A percentile compares a stretch with the other conserved stretches of the same genome.
These are phyloP conservation scores for Sarcophaga bullata DNA, from an alignment of 1,140 invertebrate species.

Conservation along the genomic window DNA sequence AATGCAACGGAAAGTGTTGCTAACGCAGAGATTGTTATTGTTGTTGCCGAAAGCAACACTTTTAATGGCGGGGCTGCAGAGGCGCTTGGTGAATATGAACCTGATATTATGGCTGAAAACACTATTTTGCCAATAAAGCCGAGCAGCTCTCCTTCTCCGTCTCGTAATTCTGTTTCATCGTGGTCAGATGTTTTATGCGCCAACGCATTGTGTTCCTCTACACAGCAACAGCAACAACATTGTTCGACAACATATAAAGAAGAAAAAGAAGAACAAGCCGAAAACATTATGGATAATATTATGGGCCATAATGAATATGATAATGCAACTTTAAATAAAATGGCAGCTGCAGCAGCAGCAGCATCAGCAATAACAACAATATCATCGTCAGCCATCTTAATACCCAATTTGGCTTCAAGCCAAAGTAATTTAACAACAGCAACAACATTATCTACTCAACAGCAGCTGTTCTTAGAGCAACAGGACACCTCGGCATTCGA, in stretches of 20 bases:
- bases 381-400: neutral
- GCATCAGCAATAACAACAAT: neutral
- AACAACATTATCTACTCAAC: constrained; percentile 15
- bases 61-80: constrained; percentile 41
- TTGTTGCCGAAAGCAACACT: constrained; percentile 30
- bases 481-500: constrained; percentile 43
- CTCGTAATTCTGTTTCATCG: neutral
- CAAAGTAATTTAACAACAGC: constrained; percentile 31
- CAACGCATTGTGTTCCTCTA: constrained; percentile 17
- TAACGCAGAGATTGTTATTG: neutral
- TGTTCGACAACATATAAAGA: neutral
- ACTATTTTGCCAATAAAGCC: neutral
- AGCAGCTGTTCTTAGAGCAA: neutral
- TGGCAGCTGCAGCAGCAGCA: neutral
- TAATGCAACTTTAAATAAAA: neutral
- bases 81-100: neutral
- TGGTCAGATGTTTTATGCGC: constrained; percentile 34
- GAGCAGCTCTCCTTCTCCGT: neutral
- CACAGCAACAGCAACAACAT: neutral
- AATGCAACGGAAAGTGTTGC: constrained; percentile 5
- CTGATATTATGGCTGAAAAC: neutral
- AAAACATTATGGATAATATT: neutral
- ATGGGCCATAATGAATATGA: neutral
- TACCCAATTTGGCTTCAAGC: constrained; percentile 11
- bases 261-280: neutral